phyloP scores from a whole-genome alignment of 2,888 invertebrate species.

The Tiphia femorata region DNA sequence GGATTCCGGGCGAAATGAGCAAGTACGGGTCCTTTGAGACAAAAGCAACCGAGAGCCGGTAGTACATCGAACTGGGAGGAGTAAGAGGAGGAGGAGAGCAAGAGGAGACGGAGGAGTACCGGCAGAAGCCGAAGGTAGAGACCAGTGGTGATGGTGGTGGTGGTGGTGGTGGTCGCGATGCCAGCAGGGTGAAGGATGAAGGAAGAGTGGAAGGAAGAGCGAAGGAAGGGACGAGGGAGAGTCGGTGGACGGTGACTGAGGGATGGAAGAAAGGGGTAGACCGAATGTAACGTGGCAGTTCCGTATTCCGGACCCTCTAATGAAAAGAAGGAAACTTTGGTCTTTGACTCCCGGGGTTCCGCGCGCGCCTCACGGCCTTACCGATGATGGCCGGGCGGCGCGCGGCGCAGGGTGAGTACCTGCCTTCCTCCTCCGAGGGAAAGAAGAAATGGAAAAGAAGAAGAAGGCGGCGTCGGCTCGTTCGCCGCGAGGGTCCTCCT shows the following conservation, averaged over 20 bases:
- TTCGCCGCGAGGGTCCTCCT: conserved; percentile 43
- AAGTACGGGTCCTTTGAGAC: conserved; percentile 64
- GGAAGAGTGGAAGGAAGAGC: conserved; percentile 35
- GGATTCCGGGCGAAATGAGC: conserved; percentile 60
- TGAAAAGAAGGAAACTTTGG: conserved; percentile 55
- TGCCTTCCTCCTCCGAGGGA: conserved; percentile 38
- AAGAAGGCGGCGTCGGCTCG: conserved; percentile 19
- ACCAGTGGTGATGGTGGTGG: too few relatives aligned
- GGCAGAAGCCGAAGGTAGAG: not conserved
- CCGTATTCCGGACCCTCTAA: conserved; percentile 44
- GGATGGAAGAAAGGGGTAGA: conserved; percentile 35
- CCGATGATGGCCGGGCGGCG: conserved; percentile 26
- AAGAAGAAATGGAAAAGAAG: conserved; percentile 29
- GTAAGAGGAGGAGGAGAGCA: conserved; percentile 15
- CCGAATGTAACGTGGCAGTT: conserved; percentile 47
- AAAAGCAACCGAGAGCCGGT: conserved; percentile 51
- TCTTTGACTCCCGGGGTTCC: conserved; percentile 49
- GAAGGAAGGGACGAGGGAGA: conserved; percentile 21
- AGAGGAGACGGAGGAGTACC: conserved; percentile 18
- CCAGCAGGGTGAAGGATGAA: too few relatives aligned
- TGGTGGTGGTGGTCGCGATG: conserved; percentile 6
- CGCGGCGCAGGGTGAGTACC: too few relatives aligned
- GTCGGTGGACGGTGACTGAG: not conserved
- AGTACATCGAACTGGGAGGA: conserved; percentile 29
- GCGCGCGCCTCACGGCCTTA: conserved; percentile 26